Conservation (phyloP, 2,888 invertebrate genomes). For the Dynastes grantii region DNA sequence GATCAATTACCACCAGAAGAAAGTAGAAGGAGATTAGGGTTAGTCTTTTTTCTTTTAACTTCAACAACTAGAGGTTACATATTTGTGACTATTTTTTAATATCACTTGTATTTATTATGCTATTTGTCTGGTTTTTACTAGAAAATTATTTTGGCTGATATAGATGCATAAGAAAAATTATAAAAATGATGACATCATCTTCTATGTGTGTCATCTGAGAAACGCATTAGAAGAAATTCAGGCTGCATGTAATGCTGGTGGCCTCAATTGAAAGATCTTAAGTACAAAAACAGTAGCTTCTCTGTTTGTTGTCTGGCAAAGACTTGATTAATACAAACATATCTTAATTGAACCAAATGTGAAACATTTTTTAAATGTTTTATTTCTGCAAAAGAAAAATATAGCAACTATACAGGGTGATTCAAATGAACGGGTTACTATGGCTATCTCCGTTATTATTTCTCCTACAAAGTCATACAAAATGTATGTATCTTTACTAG, state of each 20-base stretch:
- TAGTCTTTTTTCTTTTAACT: constrained; percentile 58
- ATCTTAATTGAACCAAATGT: background rate
- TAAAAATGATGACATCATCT: constrained; percentile 36
- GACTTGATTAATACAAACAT: too few relatives aligned
- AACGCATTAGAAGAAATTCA: constrained; percentile 1
- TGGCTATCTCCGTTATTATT: too few relatives aligned
- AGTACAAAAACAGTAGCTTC: background rate
- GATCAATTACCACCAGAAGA: constrained; percentile 96
- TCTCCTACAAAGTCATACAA: too few relatives aligned
- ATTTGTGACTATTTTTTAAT: background rate
- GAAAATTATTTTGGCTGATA: background rate
- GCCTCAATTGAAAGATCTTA: constrained; percentile 15
- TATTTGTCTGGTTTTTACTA: background rate
- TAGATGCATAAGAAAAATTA: background rate
- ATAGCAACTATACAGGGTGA: background rate
- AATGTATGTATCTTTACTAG: too few relatives aligned
- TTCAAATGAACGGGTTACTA: too few relatives aligned
- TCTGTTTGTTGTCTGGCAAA: background rate
- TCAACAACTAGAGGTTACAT: background rate
- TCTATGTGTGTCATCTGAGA: constrained; percentile 32
- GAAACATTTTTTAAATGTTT: background rate
- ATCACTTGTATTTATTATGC: background rate
- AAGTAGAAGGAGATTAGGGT: constrained; percentile 90
- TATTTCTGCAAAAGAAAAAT: background rate
- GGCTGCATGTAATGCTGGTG: constrained; percentile 16